Evolutionary conservation across 2,797 vertebrate species (phyloP).

Genomic region (Sebastes steindachneri): DNA sequence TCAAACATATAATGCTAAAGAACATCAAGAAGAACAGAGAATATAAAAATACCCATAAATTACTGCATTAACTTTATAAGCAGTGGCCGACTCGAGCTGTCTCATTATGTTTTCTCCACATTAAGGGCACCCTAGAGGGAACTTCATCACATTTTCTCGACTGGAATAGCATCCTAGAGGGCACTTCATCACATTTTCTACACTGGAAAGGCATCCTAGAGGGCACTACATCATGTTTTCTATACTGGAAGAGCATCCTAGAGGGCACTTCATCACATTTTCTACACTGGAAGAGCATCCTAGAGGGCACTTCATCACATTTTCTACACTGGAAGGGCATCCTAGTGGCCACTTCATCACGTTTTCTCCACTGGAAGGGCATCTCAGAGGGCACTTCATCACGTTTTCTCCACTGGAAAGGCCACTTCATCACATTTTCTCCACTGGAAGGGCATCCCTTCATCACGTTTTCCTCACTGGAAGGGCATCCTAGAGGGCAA

Average conservation of each 20-base stretch:
- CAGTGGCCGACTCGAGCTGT: background rate
- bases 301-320: too few relatives aligned
- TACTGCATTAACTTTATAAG: background rate
- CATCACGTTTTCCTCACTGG: fast-evolving
- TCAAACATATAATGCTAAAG: background rate
- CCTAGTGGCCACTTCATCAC: too few relatives aligned
- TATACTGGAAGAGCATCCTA: fast-evolving
- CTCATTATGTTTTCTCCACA: too few relatives aligned
- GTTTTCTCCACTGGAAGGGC: too few relatives aligned
- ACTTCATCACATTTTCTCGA: too few relatives aligned
- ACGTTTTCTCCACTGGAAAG: fast-evolving
- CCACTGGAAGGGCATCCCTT: fast-evolving
- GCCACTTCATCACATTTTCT: fast-evolving
- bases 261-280: too few relatives aligned
- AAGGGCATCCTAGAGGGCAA: fast-evolving
- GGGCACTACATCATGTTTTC: too few relatives aligned
- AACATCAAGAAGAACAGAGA: background rate
- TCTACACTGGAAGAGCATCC: too few relatives aligned
- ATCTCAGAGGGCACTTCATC: too few relatives aligned
- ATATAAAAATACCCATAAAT: background rate
- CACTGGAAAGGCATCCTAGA: fast-evolving
- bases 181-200: fast-evolving
- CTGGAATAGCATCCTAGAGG: fast-evolving
- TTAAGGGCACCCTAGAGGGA: background rate
- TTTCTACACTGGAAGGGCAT: too few relatives aligned